Base-by-base conservation (phyloP, 1,140 invertebrate species). In the Drosophila littoralis region DNA sequence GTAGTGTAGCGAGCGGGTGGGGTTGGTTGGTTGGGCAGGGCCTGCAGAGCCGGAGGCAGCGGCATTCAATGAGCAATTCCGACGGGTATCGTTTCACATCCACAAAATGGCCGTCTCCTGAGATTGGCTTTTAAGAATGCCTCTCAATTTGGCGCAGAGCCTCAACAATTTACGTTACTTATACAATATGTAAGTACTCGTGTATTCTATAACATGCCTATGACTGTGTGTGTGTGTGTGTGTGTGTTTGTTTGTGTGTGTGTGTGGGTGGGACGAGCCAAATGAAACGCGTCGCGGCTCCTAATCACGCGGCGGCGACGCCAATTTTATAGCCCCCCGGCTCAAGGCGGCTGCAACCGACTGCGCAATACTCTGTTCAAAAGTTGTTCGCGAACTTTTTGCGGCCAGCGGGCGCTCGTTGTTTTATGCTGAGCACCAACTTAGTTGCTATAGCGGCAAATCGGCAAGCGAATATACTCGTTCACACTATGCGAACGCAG, bases 271-370 rank as follows among this genome's bases (percentile, higher is more conserved):
- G 80, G 84, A 76, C 77, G 68, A 68, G 75, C 79, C 59, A 83
- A 79, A 80, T 80, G 77, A 84, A 83, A 77, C 70, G 82, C 61
- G 63, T 58, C 65, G 54, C 80, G 61, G 51, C 48, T 71, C 52
- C 77, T 84, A 84, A 83, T 83, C 76, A 83, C 74, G 79, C 59
- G 77, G 54, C 46, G 72, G 36, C 79, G 59, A 76, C 69, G 69
- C 73, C 60, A 82, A 81, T 81, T 81, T 81, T 72, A 72, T 76
- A 55, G 58, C 50, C 45, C 36, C 48, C 36, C 22, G 22, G 43
- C 40, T 46, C 6, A 2, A 48, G 80, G 67, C 72, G 80, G 22
- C 22, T 5, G 22, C 22, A 28, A 28, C 22, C 22, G 22, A 28
- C 22, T 28, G 76, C 79, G 50, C 59, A 28, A 28, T 28, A 28